Evolutionary conservation across 2,113 vertebrate genomes (phyloP).

Genomic region (Petrocephalus microphthalmus): DNA sequence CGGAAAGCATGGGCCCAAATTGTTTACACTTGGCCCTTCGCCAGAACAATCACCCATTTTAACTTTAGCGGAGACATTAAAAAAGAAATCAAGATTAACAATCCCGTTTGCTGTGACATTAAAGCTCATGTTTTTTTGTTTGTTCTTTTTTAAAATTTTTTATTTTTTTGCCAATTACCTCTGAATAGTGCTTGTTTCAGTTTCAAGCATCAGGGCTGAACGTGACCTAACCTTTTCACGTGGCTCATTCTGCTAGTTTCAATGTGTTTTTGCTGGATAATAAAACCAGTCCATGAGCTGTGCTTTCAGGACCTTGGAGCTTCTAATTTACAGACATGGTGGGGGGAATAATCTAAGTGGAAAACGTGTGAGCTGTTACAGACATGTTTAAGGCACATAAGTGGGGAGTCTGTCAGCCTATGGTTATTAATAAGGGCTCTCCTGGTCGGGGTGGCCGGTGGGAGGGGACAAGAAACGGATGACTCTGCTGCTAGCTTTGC

Average conservation of each 20-base stretch:
- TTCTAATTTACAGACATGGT: neutral
- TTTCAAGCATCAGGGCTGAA: neutral
- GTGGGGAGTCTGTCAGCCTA: neutral
- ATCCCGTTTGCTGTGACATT: neutral
- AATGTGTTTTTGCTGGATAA: neutral
- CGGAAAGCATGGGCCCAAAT: neutral
- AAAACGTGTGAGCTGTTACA: neutral
- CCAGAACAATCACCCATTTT: neutral
- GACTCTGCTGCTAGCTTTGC: slow-evolving; percentile 21
- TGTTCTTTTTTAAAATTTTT: too few relatives aligned
- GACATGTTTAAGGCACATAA: neutral
- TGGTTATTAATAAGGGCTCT: neutral
- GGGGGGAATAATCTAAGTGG: neutral
- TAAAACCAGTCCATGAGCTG: neutral
- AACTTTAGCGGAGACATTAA: neutral
- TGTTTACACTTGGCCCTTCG: slow-evolving; percentile 19
- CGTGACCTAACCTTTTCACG: neutral
- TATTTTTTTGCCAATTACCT: neutral
- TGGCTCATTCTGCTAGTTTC: neutral
- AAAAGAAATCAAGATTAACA: neutral
- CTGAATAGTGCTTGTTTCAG: neutral
- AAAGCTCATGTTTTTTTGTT: neutral
- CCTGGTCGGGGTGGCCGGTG: neutral
- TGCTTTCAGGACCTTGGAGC: neutral
- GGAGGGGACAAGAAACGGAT: neutral